A percentile compares a stretch with the other conserved stretches of the same genome.
Evolutionary conservation across 30 jellyfish, hydroid and myxozoan genomes (phyloP).

Genomic region (Sanderia malayensis): DNA sequence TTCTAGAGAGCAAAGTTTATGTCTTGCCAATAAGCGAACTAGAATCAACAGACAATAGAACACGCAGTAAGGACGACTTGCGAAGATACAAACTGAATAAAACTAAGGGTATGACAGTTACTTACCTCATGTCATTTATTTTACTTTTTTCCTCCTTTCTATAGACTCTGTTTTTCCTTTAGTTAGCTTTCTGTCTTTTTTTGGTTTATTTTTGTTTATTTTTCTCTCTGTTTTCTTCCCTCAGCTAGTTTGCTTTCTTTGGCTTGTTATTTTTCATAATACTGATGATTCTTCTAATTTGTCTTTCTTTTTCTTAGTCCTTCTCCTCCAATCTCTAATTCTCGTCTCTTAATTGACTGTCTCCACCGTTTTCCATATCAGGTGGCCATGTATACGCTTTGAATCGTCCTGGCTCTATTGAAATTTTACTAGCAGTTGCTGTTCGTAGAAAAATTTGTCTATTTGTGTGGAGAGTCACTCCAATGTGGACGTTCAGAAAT

Average conservation of each 20-base stretch:
- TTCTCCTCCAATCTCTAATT: too few relatives aligned
- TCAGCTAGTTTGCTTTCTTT: neutral
- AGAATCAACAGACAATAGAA: slow-evolving; percentile 25
- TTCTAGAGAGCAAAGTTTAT: slow-evolving; percentile 87
- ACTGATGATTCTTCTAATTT: neutral
- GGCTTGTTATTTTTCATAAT: neutral
- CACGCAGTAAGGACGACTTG: slow-evolving; percentile 44
- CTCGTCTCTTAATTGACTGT: too few relatives aligned
- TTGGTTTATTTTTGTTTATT: too few relatives aligned
- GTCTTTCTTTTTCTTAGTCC: too few relatives aligned
- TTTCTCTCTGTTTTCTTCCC: neutral
- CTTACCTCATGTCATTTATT: too few relatives aligned
- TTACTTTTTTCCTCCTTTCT: too few relatives aligned
- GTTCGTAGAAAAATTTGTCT: slow-evolving; percentile 64
- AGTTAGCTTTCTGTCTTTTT: too few relatives aligned
- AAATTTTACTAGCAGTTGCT: slow-evolving; percentile 73
- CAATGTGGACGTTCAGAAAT: slow-evolving; percentile 58
- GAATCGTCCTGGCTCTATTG: slow-evolving; percentile 83
- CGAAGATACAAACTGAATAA: slow-evolving; percentile 47
- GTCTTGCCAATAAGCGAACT: slow-evolving; percentile 90
- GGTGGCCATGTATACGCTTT: slow-evolving; percentile 82
- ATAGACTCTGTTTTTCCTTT: too few relatives aligned
- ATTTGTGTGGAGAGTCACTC: slow-evolving; percentile 69
- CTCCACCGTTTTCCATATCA: neutral
- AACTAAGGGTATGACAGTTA: slow-evolving; percentile 67